Evolutionary conservation across 2,113 vertebrate species (phyloP).

Genomic region (Ptyas mucosa): DNA sequence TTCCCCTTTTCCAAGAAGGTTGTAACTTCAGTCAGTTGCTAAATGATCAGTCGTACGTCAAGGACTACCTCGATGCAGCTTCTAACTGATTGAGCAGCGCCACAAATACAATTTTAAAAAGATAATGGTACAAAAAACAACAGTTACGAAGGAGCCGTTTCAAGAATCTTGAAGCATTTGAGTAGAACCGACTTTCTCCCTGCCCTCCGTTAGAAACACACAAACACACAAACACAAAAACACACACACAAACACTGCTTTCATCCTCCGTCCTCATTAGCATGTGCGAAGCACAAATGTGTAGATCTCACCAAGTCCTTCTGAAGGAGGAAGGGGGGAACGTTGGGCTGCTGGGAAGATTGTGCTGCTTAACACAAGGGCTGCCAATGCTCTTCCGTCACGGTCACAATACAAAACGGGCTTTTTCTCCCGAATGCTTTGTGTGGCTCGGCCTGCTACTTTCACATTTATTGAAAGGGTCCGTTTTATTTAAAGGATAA

Average conservation of each 20-base stretch:
- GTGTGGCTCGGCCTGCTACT: not conserved
- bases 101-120: not conserved
- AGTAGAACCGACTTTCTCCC: not conserved
- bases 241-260: not conserved
- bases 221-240: not conserved
- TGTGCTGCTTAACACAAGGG: not conserved
- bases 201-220: not conserved
- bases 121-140: not conserved
- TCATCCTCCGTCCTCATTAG: not conserved
- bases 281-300: not conserved
- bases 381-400: not conserved
- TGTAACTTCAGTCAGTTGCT: no score
- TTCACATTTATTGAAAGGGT: no score
- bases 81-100: not conserved
- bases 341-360: not conserved
- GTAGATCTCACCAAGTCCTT: not conserved
- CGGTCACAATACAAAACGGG: not conserved
- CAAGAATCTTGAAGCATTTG: not conserved
- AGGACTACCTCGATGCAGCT: not conserved
- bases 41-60: no score
- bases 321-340: not conserved
- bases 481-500: not conserved
- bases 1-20: no score
- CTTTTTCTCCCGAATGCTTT: not conserved
- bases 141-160: not conserved